Evolutionary conservation across 2,797 vertebrate genomes (phyloP), one percentile per base, ranked within the genome.

Genomic region (Sebastes trivittatus): DNA sequence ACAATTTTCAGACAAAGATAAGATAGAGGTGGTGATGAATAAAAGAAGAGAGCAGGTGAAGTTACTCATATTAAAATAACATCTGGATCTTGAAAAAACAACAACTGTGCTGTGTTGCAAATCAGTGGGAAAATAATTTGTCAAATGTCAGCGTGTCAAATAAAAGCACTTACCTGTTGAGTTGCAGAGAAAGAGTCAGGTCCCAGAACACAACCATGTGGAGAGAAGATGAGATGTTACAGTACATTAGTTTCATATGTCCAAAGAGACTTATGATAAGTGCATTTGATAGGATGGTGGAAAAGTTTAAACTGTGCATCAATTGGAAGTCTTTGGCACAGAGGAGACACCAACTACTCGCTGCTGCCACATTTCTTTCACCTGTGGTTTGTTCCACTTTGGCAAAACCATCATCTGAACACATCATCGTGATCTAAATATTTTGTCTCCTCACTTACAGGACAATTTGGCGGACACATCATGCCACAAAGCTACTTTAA

Each of bases 121-220:
- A 84, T 81, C 54, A 54, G 34, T 13, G 27, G 20, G 58, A 32
- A 49, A 30, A 27, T 7, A 52, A 4, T 32, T 34, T 65, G 11
- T 56, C 1, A 67, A 62, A 55, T 1, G 11, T 42, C 16, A 58
- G 14, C 1, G 9, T 42, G 63, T 80, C 36, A 78, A 81, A 83
- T 80, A 73, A 78, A 80, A 82, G 23, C 46, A 92, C 93, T 95
- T 94, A 95, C 94, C 94, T 95, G 81, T 82, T 81, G 71, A 82
- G 68, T 65, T 74, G 77, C 2, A 46, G 3, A 63, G 56, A 2
- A 29, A 70, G 63, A 46, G 69, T 86, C 13, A 54, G 7, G 56
- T 36, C 42, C 55, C 52, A 67, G 60, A 34, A 20, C 10, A 32
- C 23, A 59, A 67, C 23, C 84, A 89, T 88, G 88, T 38, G 75